These are phyloP conservation scores for Agriopis marginaria DNA, from an alignment of 2,888 invertebrate genomes.

Conservation along the genomic window DNA sequence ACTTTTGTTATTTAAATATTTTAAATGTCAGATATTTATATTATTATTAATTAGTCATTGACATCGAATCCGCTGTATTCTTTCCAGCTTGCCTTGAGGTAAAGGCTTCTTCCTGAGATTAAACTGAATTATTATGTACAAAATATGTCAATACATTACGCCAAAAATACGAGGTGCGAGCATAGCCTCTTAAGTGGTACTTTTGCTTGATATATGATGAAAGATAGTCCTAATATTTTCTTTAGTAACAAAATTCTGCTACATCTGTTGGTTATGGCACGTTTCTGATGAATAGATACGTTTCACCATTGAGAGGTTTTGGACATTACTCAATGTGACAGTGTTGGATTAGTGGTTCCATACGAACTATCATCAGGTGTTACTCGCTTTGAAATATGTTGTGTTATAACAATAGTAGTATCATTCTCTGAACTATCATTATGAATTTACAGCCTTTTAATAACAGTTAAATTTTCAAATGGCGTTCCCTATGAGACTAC, in stretches of 20 bases:
- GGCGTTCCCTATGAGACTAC: background rate
- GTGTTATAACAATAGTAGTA: too few relatives aligned
- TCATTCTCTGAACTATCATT: background rate
- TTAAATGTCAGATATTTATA: too few relatives aligned
- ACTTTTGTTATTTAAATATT: too few relatives aligned
- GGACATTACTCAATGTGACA: conserved; percentile 21
- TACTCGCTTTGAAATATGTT: conserved; percentile 8
- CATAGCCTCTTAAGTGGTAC: conserved; percentile 43
- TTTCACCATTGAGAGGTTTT: conserved; percentile 21
- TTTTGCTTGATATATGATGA: conserved; percentile 46
- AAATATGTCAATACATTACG: conserved; percentile 28
- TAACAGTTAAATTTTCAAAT: too few relatives aligned
- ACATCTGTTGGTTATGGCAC: conserved; percentile 24
- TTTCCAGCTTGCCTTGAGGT: too few relatives aligned
- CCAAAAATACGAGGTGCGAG: conserved; percentile 32
- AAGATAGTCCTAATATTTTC: conserved; percentile 38
- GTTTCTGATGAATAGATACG: conserved; percentile 24
- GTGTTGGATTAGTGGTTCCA: conserved; percentile 14
- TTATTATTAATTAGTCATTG: too few relatives aligned
- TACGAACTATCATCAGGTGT: conserved; percentile 19
- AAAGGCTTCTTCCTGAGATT: too few relatives aligned
- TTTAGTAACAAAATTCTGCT: conserved; percentile 26
- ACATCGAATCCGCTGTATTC: too few relatives aligned
- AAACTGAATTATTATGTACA: background rate
- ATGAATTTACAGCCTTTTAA: conserved; percentile 7